Conservation (phyloP, 92 coral and sea anemone genomes). For the Anthopleura xanthogrammica region DNA sequence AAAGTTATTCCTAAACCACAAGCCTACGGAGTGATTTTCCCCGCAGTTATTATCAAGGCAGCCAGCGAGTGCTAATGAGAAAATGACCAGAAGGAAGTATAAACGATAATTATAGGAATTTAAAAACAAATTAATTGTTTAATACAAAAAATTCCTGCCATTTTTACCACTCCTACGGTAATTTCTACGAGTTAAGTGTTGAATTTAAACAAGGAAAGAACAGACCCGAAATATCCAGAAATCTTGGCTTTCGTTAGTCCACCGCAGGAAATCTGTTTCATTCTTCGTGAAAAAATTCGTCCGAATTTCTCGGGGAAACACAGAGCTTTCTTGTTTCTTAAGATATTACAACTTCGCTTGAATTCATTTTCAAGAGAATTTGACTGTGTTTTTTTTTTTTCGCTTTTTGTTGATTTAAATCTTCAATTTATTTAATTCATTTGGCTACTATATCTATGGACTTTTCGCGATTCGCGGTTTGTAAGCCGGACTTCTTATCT, state of each 20-base stretch:
- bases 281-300: too few species aligned
- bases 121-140: neutral
- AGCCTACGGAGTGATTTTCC: neutral
- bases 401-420: neutral
- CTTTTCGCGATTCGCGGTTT: neutral
- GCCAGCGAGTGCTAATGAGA: neutral
- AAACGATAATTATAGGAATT: neutral
- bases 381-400: neutral
- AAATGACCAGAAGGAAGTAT: neutral
- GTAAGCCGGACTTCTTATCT: neutral
- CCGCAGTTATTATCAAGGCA: neutral
- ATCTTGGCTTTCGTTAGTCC: too few species aligned
- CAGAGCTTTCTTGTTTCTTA: neutral
- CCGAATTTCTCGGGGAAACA: too few species aligned
- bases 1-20: too few species aligned
- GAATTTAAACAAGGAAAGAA: neutral
- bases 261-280: too few species aligned
- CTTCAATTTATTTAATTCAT: slow-evolving; percentile 3
- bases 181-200: neutral
- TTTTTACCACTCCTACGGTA: neutral
- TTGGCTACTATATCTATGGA: neutral
- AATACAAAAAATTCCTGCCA: neutral
- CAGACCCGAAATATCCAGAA: neutral
- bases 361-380: neutral
- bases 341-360: too few species aligned